Conservation (phyloP, 2,113 vertebrate genomes). For the Bubo bubo region DNA sequence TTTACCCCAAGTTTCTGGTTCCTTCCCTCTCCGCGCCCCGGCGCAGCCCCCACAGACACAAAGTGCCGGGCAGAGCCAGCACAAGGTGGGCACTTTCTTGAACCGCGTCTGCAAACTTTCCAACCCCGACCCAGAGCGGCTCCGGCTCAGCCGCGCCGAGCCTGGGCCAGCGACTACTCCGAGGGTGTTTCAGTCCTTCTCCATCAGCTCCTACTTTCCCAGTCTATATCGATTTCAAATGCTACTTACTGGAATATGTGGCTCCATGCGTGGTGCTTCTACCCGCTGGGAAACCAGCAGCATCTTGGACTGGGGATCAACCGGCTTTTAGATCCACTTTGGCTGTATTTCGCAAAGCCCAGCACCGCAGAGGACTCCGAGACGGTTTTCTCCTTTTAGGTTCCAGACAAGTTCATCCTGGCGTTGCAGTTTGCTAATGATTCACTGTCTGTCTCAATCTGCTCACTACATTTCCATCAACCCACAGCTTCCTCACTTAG, state of each 20-base stretch:
- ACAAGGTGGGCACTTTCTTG: not conserved
- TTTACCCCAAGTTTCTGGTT: not conserved
- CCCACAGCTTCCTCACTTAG: constrained; percentile 83
- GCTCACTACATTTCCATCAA: constrained; percentile 82
- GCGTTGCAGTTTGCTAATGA: constrained; percentile 79
- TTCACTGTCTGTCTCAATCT: constrained; percentile 82
- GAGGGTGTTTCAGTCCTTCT: not conserved
- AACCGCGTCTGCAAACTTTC: constrained; percentile 27
- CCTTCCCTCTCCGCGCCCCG: not conserved
- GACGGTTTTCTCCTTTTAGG: constrained; percentile 74
- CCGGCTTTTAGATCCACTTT: constrained; percentile 81
- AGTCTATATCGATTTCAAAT: not conserved
- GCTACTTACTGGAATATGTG: constrained; percentile 77
- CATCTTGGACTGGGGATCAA: constrained; percentile 76
- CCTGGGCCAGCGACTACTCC: not conserved
- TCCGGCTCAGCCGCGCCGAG: not conserved
- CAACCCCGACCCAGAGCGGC: not conserved
- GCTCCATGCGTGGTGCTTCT: constrained; percentile 84
- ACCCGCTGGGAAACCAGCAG: constrained; percentile 84
- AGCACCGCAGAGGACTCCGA: constrained; percentile 50
- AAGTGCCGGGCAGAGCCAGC: not conserved
- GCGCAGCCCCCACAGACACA: not conserved
- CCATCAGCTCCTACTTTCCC: not conserved
- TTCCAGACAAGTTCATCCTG: constrained; percentile 84
- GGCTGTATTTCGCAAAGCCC: constrained; percentile 70